A percentile compares a stretch with the other conserved stretches of the same genome.
phyloP scores from a whole-genome alignment of 2,888 invertebrate species.

The Andrena bicolor region DNA sequence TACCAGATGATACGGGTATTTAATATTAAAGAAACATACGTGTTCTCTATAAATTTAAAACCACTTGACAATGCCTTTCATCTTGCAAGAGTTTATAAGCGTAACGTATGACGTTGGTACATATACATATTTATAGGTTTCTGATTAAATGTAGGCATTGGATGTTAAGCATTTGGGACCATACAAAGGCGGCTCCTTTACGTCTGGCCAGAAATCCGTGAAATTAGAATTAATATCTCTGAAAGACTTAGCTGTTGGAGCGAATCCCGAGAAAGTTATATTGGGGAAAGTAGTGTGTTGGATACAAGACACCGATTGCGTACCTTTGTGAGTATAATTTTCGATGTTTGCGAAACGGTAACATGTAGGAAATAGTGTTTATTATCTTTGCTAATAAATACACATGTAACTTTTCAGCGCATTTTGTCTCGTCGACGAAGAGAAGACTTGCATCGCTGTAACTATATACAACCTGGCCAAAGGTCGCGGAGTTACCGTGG shows the following conservation, averaged over 20 bases:
- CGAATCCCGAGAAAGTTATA: slow-evolving; percentile 89
- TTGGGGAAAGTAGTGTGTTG: slow-evolving; percentile 93
- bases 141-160: slow-evolving; percentile 86
- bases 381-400: slow-evolving; percentile 32
- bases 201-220: slow-evolving; percentile 85
- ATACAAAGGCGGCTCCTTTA: slow-evolving; percentile 88
- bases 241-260: slow-evolving; percentile 87
- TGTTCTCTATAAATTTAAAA: neutral
- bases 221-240: slow-evolving; percentile 86
- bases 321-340: slow-evolving; percentile 90
- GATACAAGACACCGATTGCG: slow-evolving; percentile 90
- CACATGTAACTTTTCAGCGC: slow-evolving; percentile 87
- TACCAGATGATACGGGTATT: slow-evolving; percentile 89
- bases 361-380: slow-evolving; percentile 27
- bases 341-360: slow-evolving; percentile 27
- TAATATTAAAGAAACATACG: slow-evolving; percentile 36
- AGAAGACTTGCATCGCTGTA: slow-evolving; percentile 90
- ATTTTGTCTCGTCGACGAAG: slow-evolving; percentile 92
- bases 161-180: slow-evolving; percentile 90
- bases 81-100: slow-evolving; percentile 17
- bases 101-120: slow-evolving; percentile 57
- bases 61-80: neutral
- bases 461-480: slow-evolving; percentile 94
- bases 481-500: slow-evolving; percentile 93
- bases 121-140: slow-evolving; percentile 71